These are phyloP conservation scores for Sussaba pulchella DNA, from an alignment of 2,888 invertebrate species.

Conservation along the genomic window DNA sequence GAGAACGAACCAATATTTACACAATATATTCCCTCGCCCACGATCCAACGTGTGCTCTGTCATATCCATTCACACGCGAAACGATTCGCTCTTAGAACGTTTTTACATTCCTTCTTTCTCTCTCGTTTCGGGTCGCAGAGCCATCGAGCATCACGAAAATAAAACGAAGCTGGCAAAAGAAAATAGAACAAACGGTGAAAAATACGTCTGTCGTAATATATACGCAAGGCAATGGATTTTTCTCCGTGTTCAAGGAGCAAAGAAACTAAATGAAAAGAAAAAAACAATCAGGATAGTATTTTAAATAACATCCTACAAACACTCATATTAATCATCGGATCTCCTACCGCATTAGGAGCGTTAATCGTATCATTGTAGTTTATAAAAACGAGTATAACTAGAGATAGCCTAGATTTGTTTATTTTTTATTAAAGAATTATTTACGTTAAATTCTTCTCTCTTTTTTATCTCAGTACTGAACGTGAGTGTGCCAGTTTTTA, in stretches of 20 bases:
- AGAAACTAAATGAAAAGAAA: slow-evolving; percentile 61
- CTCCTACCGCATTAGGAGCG: slow-evolving; percentile 63
- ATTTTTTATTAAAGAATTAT: slow-evolving; percentile 66
- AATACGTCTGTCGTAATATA: slow-evolving; percentile 52
- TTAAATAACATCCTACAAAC: slow-evolving; percentile 75
- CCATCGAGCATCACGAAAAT: slow-evolving; percentile 59
- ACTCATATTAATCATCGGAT: slow-evolving; percentile 71
- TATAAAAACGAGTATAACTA: slow-evolving; percentile 74
- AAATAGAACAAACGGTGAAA: slow-evolving; percentile 61
- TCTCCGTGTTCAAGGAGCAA: slow-evolving; percentile 69
- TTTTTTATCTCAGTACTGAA: slow-evolving; percentile 68
- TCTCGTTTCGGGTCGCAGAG: slow-evolving; percentile 48
- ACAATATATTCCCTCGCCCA: slow-evolving; percentile 74
- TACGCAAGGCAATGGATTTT: slow-evolving; percentile 49
- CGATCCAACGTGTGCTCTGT: slow-evolving; percentile 1
- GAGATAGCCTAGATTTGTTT: slow-evolving; percentile 71
- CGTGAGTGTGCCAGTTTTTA: slow-evolving; percentile 69
- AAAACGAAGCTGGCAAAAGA: slow-evolving; percentile 49
- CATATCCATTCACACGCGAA: slow-evolving; percentile 13
- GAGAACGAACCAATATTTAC: slow-evolving; percentile 79
- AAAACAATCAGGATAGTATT: slow-evolving; percentile 54
- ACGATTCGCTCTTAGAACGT: slow-evolving; percentile 29
- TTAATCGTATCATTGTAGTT: slow-evolving; percentile 75
- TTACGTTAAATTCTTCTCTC: slow-evolving; percentile 72
- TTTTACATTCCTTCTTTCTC: slow-evolving; percentile 13